A percentile compares a stretch with the other conserved stretches of the same genome.
These are phyloP conservation scores for Thryonomys swinderianus DNA, from an alignment of 2,113 vertebrate genomes.

Conservation along the genomic window DNA sequence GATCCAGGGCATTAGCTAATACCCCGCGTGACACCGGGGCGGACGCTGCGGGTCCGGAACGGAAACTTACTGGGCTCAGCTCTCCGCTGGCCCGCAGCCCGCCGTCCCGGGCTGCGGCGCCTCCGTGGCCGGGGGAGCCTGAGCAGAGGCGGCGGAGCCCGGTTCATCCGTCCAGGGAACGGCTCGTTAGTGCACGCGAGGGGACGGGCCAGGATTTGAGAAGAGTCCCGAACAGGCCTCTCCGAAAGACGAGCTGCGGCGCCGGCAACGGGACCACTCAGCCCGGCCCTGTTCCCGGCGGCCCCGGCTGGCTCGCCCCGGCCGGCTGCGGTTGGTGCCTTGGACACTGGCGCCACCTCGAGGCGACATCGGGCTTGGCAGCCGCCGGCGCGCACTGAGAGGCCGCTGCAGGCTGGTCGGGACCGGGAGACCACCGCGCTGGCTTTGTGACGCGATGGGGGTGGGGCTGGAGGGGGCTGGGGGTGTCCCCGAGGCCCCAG, in stretches of 20 bases:
- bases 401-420: not conserved
- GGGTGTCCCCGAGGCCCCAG: not conserved
- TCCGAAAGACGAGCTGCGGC: not conserved
- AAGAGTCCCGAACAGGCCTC: not conserved
- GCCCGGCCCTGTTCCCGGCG: fast-evolving
- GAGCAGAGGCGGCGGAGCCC: not conserved
- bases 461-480: too few species aligned
- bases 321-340: not conserved
- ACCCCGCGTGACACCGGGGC: not conserved
- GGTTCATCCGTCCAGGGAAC: not conserved
- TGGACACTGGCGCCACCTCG: constrained; percentile 64
- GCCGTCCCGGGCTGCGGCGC: not conserved
- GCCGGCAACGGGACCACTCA: not conserved
- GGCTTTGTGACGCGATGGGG: not conserved
- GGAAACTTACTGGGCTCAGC: not conserved
- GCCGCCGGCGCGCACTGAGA: not conserved
- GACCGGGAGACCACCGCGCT: not conserved
- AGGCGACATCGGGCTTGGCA: not conserved
- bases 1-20: not conserved
- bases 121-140: not conserved
- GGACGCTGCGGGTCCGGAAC: not conserved
- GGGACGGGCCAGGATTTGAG: not conserved
- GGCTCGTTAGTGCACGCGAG: too few species aligned
- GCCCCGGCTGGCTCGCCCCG: not conserved
- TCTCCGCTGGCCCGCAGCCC: not conserved